phyloP scores from a whole-genome alignment of 2,888 invertebrate species.

The Drosophila neoperkinsi region DNA sequence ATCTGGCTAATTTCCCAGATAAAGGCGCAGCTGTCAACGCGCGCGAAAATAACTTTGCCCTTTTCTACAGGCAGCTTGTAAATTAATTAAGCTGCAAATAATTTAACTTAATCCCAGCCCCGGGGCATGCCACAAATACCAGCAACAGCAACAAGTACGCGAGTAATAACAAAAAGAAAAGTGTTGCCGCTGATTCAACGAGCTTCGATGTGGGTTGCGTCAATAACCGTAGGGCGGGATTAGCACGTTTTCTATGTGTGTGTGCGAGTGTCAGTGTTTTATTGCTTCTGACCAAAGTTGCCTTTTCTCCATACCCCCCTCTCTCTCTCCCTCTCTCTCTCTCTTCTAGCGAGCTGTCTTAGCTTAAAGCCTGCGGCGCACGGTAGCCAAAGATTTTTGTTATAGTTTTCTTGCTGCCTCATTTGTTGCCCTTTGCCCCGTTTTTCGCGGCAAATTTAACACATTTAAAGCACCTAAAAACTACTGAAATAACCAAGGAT shows the following conservation, averaged over 20 bases:
- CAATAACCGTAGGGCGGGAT: slow-evolving; percentile 73
- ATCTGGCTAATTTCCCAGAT: slow-evolving; percentile 56
- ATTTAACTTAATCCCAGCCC: slow-evolving; percentile 69
- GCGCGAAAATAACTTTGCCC: slow-evolving; percentile 39
- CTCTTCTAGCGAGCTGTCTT: neutral
- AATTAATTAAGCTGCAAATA: slow-evolving; percentile 77
- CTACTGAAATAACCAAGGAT: neutral
- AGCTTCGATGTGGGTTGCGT: slow-evolving; percentile 63
- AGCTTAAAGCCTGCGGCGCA: slow-evolving; percentile 30
- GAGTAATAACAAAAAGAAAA: slow-evolving; percentile 36
- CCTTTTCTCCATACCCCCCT: neutral
- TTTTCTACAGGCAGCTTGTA: slow-evolving; percentile 55
- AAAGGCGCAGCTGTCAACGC: slow-evolving; percentile 64
- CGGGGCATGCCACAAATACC: slow-evolving; percentile 11
- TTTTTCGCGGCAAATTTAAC: slow-evolving; percentile 28
- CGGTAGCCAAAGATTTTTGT: slow-evolving; percentile 35
- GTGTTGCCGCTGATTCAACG: slow-evolving; percentile 38
- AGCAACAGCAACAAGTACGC: neutral
- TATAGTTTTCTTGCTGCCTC: slow-evolving; percentile 8
- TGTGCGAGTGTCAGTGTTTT: slow-evolving; percentile 8
- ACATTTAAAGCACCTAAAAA: slow-evolving; percentile 21
- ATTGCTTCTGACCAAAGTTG: slow-evolving; percentile 14
- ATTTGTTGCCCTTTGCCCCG: neutral
- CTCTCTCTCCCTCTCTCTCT: neutral
- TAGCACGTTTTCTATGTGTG: slow-evolving; percentile 55